Percentiles rank a stretch among this genome's conserved stretches.
Conservation (phyloP, 2,113 vertebrate genomes). For the Misgurnus anguillicaudatus region DNA sequence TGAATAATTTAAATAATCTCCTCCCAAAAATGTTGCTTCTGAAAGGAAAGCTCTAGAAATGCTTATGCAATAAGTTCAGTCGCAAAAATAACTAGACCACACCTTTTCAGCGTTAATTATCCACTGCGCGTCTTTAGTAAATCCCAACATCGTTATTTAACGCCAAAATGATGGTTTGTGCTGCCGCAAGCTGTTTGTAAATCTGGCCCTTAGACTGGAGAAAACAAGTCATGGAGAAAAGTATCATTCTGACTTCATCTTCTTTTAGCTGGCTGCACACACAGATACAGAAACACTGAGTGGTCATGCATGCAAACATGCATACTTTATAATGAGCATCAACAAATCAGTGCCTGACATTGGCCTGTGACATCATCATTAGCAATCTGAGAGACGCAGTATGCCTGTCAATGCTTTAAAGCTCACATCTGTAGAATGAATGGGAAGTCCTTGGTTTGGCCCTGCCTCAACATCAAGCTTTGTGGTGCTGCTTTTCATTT, state of each 20-base stretch:
- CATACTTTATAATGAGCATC: background rate
- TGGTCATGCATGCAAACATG: background rate
- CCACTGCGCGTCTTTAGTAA: no score
- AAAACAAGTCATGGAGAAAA: conserved; percentile 8
- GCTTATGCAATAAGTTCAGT: no score
- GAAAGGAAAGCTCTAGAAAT: no score
- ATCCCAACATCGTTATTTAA: no score
- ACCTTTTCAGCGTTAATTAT: no score
- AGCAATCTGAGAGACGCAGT: conserved; percentile 23
- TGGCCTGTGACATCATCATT: conserved; percentile 40
- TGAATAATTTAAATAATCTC: no score
- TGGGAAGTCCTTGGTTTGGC: background rate
- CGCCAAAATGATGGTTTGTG: no score
- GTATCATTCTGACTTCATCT: background rate
- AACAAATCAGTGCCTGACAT: conserved; percentile 11
- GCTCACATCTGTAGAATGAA: conserved; percentile 7
- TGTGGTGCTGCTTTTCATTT: conserved; percentile 28
- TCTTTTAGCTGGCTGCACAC: background rate
- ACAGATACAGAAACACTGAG: background rate
- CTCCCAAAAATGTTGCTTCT: no score
- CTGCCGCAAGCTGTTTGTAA: no score
- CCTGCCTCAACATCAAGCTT: conserved; percentile 4
- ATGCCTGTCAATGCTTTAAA: conserved; percentile 34
- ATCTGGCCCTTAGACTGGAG: background rate
- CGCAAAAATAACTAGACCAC: no score